phyloP scores from a whole-genome alignment of 2,888 invertebrate genomes.

The Lapara coniferarum region DNA sequence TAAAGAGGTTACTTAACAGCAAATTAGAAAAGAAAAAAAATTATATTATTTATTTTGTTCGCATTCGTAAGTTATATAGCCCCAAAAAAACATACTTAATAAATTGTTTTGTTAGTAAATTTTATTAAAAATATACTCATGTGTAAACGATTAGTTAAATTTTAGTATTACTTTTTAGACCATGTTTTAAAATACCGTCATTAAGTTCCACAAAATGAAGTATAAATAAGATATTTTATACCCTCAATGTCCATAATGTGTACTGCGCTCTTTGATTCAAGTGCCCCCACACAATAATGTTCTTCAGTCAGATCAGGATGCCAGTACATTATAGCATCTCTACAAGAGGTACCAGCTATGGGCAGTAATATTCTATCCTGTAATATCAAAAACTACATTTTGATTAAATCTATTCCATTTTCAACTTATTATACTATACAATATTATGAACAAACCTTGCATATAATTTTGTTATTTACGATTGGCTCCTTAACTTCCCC shows the following conservation, averaged over 20 bases:
- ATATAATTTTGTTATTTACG: slow-evolving; percentile 78
- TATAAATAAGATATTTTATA: slow-evolving; percentile 34
- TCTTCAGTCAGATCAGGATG: slow-evolving; percentile 77
- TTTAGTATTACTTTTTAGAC: too few species aligned
- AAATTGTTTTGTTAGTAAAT: too few species aligned
- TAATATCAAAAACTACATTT: slow-evolving; percentile 26
- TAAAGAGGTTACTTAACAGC: too few species aligned
- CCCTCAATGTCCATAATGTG: slow-evolving; percentile 76
- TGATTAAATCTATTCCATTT: not conserved
- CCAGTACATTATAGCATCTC: slow-evolving; percentile 80
- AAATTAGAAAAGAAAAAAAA: too few species aligned
- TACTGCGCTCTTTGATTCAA: slow-evolving; percentile 71
- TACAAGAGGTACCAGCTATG: slow-evolving; percentile 73
- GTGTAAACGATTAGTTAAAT: too few species aligned
- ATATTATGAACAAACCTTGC: slow-evolving; percentile 58
- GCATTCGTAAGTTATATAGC: too few species aligned
- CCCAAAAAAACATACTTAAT: too few species aligned
- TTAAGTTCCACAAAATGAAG: too few species aligned
- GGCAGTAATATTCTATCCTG: slow-evolving; percentile 76
- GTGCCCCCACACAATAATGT: slow-evolving; percentile 76
- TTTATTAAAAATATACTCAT: too few species aligned
- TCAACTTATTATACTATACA: not conserved
- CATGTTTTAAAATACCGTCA: too few species aligned
- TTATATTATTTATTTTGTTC: too few species aligned
- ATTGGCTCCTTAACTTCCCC: slow-evolving; percentile 79